Evolutionary conservation across 2,888 invertebrate genomes (phyloP).

Genomic region (Tinea semifulvella): DNA sequence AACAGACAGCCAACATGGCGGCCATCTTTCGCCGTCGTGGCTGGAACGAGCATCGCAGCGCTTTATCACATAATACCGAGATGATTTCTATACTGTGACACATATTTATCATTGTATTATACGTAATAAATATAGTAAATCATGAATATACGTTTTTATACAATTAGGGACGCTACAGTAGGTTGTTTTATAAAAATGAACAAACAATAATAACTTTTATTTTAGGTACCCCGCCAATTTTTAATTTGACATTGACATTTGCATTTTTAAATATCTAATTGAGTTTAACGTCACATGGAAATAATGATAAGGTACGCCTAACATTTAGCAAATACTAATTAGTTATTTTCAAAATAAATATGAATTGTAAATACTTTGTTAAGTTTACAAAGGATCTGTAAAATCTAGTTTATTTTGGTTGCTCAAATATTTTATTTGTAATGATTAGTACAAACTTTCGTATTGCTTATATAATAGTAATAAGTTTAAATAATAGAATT

Average conservation of each 20-base stretch:
- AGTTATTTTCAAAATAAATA: conserved; percentile 60
- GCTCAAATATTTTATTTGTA: conserved; percentile 6
- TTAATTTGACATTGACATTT: no score
- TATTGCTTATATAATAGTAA: not conserved
- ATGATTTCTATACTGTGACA: conserved; percentile 29
- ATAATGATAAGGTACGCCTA: no score
- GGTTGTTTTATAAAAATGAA: no score
- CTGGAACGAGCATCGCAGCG: conserved; percentile 28
- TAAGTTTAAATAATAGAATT: conserved; percentile 5
- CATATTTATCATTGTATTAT: conserved; percentile 36
- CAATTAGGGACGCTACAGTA: no score
- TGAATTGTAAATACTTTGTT: conserved; percentile 24
- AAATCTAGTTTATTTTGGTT: not conserved
- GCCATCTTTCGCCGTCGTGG: not conserved
- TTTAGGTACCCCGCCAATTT: no score
- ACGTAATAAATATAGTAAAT: no score
- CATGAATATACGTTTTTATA: no score
- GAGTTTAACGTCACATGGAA: no score
- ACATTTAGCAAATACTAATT: conserved; percentile 42
- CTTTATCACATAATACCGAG: conserved; percentile 46
- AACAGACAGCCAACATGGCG: conserved; percentile 20
- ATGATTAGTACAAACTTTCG: not conserved
- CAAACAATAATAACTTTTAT: no score
- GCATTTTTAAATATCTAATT: no score
- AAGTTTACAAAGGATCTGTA: not conserved